Conservation (phyloP, 1,140 invertebrate genomes). For the Spodoptera litura region DNA sequence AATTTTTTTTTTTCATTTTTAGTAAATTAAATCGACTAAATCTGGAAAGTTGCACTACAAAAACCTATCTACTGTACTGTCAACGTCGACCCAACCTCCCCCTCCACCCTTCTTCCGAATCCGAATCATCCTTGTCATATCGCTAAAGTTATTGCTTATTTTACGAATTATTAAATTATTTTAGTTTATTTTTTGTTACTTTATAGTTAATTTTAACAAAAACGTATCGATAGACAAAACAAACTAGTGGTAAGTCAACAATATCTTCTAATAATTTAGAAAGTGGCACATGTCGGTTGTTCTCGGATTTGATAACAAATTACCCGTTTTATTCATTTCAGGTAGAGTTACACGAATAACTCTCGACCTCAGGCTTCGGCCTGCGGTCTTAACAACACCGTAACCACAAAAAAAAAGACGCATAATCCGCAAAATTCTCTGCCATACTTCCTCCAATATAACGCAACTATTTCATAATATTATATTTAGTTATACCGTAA, state of each 20-base stretch:
- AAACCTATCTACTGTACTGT: constrained; percentile 52
- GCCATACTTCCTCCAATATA: constrained; percentile 31
- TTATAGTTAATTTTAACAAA: constrained; percentile 64
- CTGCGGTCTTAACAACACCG: constrained; percentile 61
- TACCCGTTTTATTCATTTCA: constrained; percentile 64
- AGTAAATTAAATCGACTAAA: neutral
- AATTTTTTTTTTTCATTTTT: no score
- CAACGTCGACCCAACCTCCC: constrained; percentile 65
- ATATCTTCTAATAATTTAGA: constrained; percentile 46
- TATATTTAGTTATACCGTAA: constrained; percentile 55
- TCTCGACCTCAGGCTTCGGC: constrained; percentile 76
- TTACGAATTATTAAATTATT: constrained; percentile 75
- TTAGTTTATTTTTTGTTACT: constrained; percentile 72
- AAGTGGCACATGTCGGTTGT: constrained; percentile 70
- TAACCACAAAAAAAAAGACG: constrained; percentile 44
- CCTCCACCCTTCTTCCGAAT: constrained; percentile 66
- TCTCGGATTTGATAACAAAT: constrained; percentile 57
- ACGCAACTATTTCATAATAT: constrained; percentile 67
- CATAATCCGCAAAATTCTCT: constrained; percentile 22
- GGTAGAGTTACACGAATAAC: constrained; percentile 55
- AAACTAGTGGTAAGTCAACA: constrained; percentile 65
- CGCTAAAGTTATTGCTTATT: constrained; percentile 67
- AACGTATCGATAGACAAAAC: constrained; percentile 54
- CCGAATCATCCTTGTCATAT: constrained; percentile 77
- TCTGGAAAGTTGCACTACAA: constrained; percentile 5